Base-by-base conservation (phyloP, 1,140 invertebrate genomes). In the Microvelia longipes region DNA sequence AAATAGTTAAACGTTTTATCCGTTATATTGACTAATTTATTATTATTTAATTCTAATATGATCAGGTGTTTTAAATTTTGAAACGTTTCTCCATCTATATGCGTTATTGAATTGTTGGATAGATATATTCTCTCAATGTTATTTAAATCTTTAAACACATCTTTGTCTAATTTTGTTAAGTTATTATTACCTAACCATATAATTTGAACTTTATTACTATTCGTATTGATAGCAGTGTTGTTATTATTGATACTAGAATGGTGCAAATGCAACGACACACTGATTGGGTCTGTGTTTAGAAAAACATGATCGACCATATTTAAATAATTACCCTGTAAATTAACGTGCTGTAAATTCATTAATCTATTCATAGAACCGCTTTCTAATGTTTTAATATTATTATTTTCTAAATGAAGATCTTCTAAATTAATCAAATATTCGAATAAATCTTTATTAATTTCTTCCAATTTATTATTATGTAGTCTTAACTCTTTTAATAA, bases 351-450 rank as follows among this genome's bases (percentile, higher is more conserved):
- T n/a, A 98, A 82, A 75, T 85, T 90, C 73, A 84, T 85, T 35
- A 97, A 79, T 1, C 87, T 91, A 29, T 87, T 85, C 73, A 98
- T 87, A 0, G 93, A 88, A 64, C 92, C 91, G 1, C 87, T 85
- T 72, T 93, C 91, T 72, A 96, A 91, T 19, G 83, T 84, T 35
- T 86, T 85, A 71, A 96, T 91, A 2, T 84, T 78, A 80, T 96
- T 96, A 78, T 93, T 91, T 76, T 95, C 90, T 27, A 96, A 81
- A 80, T 94, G 90, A 26, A 96, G 79, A 78, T 94, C 92, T 73
- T 92, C 82, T 0, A 95, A 80, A 15, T 86, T 84, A 0, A 91
- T 88, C 27, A 94, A 77, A 0, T 90, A 87, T 69, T 89, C 87
- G 74, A 96, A 93, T 1, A 93, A 87, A 1, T 88, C 89, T 65